Evolutionary conservation across 2,113 vertebrate genomes (phyloP), one percentile per base, ranked within the genome.

Genomic region (Myotis yumanensis): DNA sequence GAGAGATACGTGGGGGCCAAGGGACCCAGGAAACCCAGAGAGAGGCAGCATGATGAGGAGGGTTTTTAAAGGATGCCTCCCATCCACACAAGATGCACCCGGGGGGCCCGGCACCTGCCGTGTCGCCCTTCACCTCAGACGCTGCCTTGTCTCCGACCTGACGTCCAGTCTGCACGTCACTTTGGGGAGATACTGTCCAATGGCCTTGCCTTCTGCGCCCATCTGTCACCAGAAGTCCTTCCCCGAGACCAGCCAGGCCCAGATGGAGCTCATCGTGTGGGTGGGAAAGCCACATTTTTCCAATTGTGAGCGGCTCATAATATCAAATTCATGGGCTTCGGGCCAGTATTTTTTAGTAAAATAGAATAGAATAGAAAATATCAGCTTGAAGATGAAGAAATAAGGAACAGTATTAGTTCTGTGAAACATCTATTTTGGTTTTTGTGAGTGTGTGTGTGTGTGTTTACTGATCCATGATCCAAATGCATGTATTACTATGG

Each of bases 221-320:
- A 64, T 93, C 91, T 89, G 79, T 83, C 83, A 30, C n/a, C 11
- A 18, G 30, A 30, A 79, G 69, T 51, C 43, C 16, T 43, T 77
- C 16, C 37, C 64, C 22, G 71, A 66, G 40, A 54, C 35, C 62
- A n/a, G 1, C 1, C 7, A 32, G 35, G 9, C 57, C 48, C 51
- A 72, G 64, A 90, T 92, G 48, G 28, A 79, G 48, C 86, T 84
- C 69, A 79, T 95, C 59, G 57, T 87, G 86, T 88, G 62, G 11
- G 35, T 17, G 28, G 28, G 37, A 89, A 57, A 89, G 25, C 43
- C 84, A 40, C 77, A 4, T 5, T 93, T 80, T 88, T 68, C 25
- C 84, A 92, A 48, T 62, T 62, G 46, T 62, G 25, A 85, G 6
- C 85, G 20, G 3, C 59, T 90, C 40, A 59, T 46, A 62, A 72